Base-by-base conservation (phyloP, 1,140 invertebrate species). In the Galleria mellonella region DNA sequence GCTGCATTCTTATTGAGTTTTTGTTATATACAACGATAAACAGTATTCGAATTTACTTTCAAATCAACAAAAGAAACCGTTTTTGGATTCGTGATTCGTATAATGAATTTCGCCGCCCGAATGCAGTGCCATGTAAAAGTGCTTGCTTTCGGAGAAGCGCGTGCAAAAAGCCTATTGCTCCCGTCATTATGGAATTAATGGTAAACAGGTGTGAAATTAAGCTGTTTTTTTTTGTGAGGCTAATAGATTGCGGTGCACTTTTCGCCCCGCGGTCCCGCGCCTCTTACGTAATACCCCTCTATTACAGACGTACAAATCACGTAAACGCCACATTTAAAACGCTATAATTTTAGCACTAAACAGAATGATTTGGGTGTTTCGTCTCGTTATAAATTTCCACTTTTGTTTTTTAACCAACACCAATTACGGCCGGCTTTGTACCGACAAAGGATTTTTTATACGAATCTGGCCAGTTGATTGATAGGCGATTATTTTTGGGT, bases 121-220 rank as follows among this genome's bases (percentile, higher is more conserved):
- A 57, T 51, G 14, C 39, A 50, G 38, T 35, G 15, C 14, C 43
- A 45, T 54, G 47, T 55, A 58, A 55, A 70, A 62, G 57, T 47
- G 40, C 46, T 48, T 51, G 45, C 41, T 44, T 55, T 60, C 47
- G 36, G 29, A 46, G 55, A 58, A 62, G 57, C 66, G 62, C 65
- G 63, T 71, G 72, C 65, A 76, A 72, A 67, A 76, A 71, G 52
- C 57, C 53, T 49, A 64, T 63, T 55, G 64, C 69, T 58, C 60
- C 61, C 51, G 51, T 77, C 67, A 84, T 83, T 81, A 81, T 75
- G 58, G 61, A 68, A 81, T 82, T 83, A 79, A 77, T 78, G 45
- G 60, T 74, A 81, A 84, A 81, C 77, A 83, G 72, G 81, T 84
- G 78, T 83, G 72, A 84, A 84, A 83, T 84, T 83, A 81, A 69